Conservation (phyloP, 2,888 invertebrate species). For the Zygothrica quintamaculata region DNA sequence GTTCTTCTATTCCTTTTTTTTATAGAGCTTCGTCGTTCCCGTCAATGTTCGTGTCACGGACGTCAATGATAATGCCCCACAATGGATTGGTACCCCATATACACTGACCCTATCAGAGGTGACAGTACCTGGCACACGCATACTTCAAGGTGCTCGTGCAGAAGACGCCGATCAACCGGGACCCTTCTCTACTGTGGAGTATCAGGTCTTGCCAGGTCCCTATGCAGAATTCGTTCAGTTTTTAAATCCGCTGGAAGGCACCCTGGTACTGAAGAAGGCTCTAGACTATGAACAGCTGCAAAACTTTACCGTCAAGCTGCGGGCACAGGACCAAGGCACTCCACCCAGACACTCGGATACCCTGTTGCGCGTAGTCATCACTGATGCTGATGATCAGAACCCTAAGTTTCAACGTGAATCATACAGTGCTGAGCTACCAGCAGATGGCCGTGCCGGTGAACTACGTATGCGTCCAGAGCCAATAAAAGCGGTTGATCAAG, state of each 20-base stretch:
- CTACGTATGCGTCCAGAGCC: slow-evolving; percentile 89
- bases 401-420: slow-evolving; percentile 91
- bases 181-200: slow-evolving; percentile 93
- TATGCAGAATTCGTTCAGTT: slow-evolving; percentile 93
- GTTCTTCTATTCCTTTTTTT: slow-evolving; percentile 30
- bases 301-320: slow-evolving; percentile 90
- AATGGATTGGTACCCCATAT: slow-evolving; percentile 92
- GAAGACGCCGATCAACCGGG: slow-evolving; percentile 94
- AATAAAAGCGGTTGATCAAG: slow-evolving; percentile 91
- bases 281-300: slow-evolving; percentile 93
- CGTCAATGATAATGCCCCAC: slow-evolving; percentile 95
- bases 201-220: slow-evolving; percentile 91
- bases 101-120: slow-evolving; percentile 93
- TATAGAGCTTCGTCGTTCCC: slow-evolving; percentile 84
- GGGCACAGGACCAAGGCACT: slow-evolving; percentile 92
- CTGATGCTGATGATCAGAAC: slow-evolving; percentile 96
- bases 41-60: slow-evolving; percentile 90
- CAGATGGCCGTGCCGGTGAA: slow-evolving; percentile 85
- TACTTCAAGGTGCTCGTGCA: slow-evolving; percentile 92
- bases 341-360: slow-evolving; percentile 92
- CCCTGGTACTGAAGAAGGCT: slow-evolving; percentile 90
- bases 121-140: slow-evolving; percentile 88
- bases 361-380: slow-evolving; percentile 90
- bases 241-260: slow-evolving; percentile 93
- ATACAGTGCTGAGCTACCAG: slow-evolving; percentile 89